Conservation (phyloP, 2,113 vertebrate species). For the Athene cunicularia region DNA sequence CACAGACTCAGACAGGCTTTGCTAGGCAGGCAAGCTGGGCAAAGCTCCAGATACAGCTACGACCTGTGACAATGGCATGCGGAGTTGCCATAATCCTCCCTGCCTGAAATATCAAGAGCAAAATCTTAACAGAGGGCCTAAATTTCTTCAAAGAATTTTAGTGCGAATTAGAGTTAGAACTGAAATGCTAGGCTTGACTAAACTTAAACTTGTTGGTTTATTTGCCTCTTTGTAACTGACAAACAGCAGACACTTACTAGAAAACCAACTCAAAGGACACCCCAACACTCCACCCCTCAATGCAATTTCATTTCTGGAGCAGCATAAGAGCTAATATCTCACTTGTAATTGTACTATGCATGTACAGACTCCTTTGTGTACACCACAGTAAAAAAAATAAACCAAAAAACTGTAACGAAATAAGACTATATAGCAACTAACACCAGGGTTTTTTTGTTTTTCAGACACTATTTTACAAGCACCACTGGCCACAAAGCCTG, state of each 20-base stretch:
- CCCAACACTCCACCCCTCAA: not conserved
- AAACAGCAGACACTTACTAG: not conserved
- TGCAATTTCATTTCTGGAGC: not conserved
- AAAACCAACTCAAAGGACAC: not conserved
- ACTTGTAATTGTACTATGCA: not conserved
- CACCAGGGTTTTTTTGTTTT: not conserved
- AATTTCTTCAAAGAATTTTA: not conserved
- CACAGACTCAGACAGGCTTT: not conserved
- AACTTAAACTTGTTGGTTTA: not conserved
- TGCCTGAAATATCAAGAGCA: not conserved
- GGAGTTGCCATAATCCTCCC: not conserved
- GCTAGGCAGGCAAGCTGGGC: not conserved
- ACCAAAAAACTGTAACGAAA: not conserved
- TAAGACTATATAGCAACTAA: not conserved
- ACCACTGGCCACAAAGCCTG: not conserved
- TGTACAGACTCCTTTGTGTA: not conserved
- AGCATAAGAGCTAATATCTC: not conserved
- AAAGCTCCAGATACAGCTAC: not conserved
- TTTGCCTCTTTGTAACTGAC: not conserved
- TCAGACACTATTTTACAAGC: not conserved
- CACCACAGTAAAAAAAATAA: not conserved
- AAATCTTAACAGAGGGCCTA: not conserved
- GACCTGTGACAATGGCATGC: fast-evolving
- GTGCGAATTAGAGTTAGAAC: not conserved
- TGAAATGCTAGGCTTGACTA: not conserved